phyloP scores from a whole-genome alignment of 2,797 vertebrate genomes.

The Myripristis jacobus region DNA sequence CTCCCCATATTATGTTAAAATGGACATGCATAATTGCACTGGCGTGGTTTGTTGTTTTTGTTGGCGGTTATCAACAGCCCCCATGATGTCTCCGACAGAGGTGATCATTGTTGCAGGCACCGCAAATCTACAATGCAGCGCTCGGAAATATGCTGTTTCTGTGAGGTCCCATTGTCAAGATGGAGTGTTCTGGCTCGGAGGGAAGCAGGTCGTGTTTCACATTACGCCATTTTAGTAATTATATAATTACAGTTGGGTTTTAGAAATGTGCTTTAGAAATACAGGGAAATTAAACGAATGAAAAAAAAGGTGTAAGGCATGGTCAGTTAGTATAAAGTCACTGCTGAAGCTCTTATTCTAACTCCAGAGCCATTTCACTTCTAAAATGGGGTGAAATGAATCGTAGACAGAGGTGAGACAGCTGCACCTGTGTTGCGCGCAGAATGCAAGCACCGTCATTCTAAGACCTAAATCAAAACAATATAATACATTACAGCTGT shows the following conservation, averaged over 20 bases:
- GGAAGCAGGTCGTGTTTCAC: background rate
- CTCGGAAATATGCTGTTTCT: slow-evolving; percentile 43
- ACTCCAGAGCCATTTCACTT: slow-evolving; percentile 31
- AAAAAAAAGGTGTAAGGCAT: slow-evolving; percentile 7
- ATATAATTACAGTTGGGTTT: slow-evolving; percentile 23
- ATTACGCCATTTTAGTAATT: slow-evolving; percentile 40
- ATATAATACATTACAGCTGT: slow-evolving; percentile 46
- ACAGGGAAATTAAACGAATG: background rate
- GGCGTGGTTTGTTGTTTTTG: slow-evolving; percentile 74
- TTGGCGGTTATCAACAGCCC: slow-evolving; percentile 67
- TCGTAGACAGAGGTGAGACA: slow-evolving; percentile 43
- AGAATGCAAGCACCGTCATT: slow-evolving; percentile 46
- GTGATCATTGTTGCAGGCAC: slow-evolving; percentile 61
- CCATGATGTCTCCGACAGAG: slow-evolving; percentile 59
- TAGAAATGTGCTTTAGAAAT: slow-evolving; percentile 38
- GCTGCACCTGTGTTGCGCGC: slow-evolving; percentile 55
- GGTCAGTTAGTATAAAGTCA: background rate
- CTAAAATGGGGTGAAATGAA: slow-evolving; percentile 62
- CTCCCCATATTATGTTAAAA: slow-evolving; percentile 71
- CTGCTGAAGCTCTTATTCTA: slow-evolving; percentile 21
- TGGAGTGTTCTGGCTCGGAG: slow-evolving; percentile 20
- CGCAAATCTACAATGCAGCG: slow-evolving; percentile 59
- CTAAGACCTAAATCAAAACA: slow-evolving; percentile 35
- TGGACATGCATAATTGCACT: slow-evolving; percentile 72
- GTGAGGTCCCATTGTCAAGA: slow-evolving; percentile 52